These are phyloP conservation scores for Porites rus DNA, from an alignment of 92 coral and sea anemone species.

Conservation along the genomic window DNA sequence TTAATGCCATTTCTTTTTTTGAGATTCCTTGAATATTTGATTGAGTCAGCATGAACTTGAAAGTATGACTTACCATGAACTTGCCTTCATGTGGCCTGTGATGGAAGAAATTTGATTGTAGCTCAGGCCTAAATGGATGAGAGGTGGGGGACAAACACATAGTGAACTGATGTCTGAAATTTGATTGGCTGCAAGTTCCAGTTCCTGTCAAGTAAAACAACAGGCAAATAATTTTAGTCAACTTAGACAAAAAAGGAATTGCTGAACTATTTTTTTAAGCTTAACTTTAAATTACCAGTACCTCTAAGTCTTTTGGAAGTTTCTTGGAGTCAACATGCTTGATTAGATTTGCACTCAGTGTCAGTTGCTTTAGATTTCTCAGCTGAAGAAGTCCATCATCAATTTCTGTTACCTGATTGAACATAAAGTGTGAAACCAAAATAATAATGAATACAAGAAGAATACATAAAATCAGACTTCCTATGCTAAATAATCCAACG, in stretches of 20 bases:
- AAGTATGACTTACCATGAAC: conserved; percentile 67
- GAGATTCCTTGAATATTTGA: background rate
- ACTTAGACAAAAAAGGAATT: background rate
- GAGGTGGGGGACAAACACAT: conserved; percentile 86
- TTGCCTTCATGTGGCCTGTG: conserved; percentile 82
- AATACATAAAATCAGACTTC: background rate
- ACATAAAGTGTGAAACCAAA: background rate
- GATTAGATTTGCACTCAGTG: conserved; percentile 89
- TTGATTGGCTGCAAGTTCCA: conserved; percentile 94
- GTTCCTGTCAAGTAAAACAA: conserved; percentile 62
- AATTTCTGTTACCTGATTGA: conserved; percentile 82
- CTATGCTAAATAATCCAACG: no score
- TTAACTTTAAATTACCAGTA: background rate
- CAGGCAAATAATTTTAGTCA: background rate
- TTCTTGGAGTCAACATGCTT: conserved; percentile 78
- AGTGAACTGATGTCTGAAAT: conserved; percentile 81
- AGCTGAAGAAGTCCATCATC: conserved; percentile 94
- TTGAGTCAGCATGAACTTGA: background rate
- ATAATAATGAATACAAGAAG: background rate
- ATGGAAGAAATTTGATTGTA: conserved; percentile 80
- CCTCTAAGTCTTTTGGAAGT: conserved; percentile 92
- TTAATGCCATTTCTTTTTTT: background rate
- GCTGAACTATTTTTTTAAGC: no score
- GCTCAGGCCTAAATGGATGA: conserved; percentile 94
- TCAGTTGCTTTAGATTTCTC: conserved; percentile 80